Percentiles rank a stretch among this genome's conserved stretches.
Conservation (phyloP, 2,113 vertebrate species). For the Hippocampus guttulatus region DNA sequence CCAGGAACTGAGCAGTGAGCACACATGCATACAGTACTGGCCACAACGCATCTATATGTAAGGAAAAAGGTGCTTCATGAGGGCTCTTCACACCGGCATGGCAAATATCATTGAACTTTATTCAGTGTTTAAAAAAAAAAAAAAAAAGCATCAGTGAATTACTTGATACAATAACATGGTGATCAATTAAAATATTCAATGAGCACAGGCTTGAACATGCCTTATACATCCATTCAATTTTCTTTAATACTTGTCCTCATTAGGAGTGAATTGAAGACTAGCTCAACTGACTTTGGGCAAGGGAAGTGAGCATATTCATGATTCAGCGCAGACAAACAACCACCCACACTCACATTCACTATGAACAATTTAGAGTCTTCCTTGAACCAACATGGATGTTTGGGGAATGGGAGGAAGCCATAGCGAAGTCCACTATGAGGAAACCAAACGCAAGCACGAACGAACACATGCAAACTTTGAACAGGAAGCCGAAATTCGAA, state of each 20-base stretch:
- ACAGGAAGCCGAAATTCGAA: neutral
- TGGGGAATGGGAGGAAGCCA: neutral
- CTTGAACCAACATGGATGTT: neutral
- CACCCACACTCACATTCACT: no score
- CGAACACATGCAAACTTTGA: neutral
- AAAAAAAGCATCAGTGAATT: neutral
- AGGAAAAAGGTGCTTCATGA: neutral
- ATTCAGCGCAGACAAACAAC: neutral
- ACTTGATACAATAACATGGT: neutral
- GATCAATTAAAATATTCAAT: neutral
- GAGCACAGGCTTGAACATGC: no score
- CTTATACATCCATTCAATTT: no score
- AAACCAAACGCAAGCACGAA: neutral
- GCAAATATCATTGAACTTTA: neutral
- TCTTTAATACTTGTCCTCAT: no score
- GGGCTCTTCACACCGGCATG: constrained; percentile 5
- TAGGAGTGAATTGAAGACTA: no score
- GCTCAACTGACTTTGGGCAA: no score
- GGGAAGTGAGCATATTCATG: no score
- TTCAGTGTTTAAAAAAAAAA: neutral
- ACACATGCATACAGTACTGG: constrained; percentile 27
- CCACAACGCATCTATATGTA: constrained; percentile 10
- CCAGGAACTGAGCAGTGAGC: constrained; percentile 18
- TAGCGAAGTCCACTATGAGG: neutral
- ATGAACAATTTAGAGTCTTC: neutral